Conservation (phyloP, 2,888 invertebrate species). For the Drosophila austrosaltans region DNA sequence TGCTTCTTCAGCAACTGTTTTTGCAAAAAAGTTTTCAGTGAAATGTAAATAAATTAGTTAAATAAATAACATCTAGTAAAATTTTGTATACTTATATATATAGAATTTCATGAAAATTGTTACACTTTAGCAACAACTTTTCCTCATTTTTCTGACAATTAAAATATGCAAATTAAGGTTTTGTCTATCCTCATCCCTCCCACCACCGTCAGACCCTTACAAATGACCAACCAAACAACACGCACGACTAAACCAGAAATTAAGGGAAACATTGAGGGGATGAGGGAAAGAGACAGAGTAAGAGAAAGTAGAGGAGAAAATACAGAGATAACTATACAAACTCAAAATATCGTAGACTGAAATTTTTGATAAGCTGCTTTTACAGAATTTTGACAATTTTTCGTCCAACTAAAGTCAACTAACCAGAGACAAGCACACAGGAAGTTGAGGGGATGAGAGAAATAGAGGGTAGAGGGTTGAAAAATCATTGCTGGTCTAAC, state of each 20-base stretch:
- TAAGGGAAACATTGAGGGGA: background rate
- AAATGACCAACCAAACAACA: slow-evolving; percentile 53
- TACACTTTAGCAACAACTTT: slow-evolving; percentile 7
- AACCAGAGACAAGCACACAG: slow-evolving; percentile 21
- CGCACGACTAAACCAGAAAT: slow-evolving; percentile 55
- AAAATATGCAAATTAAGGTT: slow-evolving; percentile 64
- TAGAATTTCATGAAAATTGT: slow-evolving; percentile 22
- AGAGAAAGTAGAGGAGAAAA: slow-evolving; percentile 17
- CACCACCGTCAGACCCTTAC: slow-evolving; percentile 20
- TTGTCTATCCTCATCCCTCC: background rate
- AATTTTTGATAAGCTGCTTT: slow-evolving; percentile 65
- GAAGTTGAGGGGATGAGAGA: background rate
- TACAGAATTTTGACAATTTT: slow-evolving; percentile 62
- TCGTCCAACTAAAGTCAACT: slow-evolving; percentile 33
- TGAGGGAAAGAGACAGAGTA: background rate
- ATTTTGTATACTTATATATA: slow-evolving; percentile 5
- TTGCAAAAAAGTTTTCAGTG: slow-evolving; percentile 43
- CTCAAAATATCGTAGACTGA: slow-evolving; percentile 57
- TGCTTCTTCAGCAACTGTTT: slow-evolving; percentile 24
- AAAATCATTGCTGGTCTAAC: slow-evolving; percentile 35
- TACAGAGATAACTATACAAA: slow-evolving; percentile 34
- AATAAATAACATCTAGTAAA: slow-evolving; percentile 44
- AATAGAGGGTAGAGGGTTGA: background rate
- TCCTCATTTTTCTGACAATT: slow-evolving; percentile 47
- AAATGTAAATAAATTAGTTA: slow-evolving; percentile 65